Evolutionary conservation across 2,888 invertebrate species (phyloP).

Genomic region (Zele albiditarsus): DNA sequence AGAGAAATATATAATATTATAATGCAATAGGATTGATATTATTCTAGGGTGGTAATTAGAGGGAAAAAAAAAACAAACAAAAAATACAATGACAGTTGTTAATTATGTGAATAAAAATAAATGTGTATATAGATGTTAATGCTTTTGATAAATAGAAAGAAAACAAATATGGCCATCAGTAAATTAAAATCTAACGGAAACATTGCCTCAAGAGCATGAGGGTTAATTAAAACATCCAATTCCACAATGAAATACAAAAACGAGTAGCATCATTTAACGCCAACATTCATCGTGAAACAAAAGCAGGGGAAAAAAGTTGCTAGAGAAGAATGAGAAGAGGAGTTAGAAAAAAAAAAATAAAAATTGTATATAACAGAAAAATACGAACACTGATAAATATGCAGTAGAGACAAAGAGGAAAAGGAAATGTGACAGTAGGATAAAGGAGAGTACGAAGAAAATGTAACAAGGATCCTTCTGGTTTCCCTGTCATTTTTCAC

Average conservation of each 20-base stretch:
- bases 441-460: constrained; percentile 33
- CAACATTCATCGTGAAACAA: constrained; percentile 23
- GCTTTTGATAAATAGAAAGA: background rate
- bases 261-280: constrained; percentile 34
- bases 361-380: constrained; percentile 23
- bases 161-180: constrained; percentile 32
- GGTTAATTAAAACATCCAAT: constrained; percentile 45
- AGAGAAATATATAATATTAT: too few species aligned
- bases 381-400: constrained; percentile 26
- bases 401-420: background rate
- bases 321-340: constrained; percentile 13
- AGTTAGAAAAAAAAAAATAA: constrained; percentile 22
- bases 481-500: constrained; percentile 1
- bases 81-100: too few species aligned
- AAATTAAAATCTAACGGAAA: constrained; percentile 19
- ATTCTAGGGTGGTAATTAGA: too few species aligned
- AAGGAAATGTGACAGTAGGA: constrained; percentile 8
- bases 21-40: too few species aligned
- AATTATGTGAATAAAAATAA: background rate
- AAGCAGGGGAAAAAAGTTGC: constrained; percentile 11
- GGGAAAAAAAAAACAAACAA: background rate
- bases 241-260: constrained; percentile 13
- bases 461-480: constrained; percentile 35
- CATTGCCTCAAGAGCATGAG: constrained; percentile 11
- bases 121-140: background rate